Evolutionary conservation across 2,113 vertebrate genomes (phyloP).

Genomic region (Ornithorhynchus anatinus): DNA sequence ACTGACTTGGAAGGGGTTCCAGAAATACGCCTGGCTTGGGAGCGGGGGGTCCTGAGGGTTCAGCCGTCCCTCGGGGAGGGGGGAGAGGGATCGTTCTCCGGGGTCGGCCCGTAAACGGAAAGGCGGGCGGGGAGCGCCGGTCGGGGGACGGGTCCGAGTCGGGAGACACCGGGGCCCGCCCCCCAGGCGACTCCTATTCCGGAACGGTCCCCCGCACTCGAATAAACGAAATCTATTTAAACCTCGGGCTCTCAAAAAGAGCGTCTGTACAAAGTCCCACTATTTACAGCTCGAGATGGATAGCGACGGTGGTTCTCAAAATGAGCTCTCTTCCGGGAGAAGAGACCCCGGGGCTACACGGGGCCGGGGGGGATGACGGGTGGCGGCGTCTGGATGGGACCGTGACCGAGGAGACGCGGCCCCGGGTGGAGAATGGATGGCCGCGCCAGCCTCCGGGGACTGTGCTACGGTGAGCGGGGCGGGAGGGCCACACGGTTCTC

Average conservation of each 20-base stretch:
- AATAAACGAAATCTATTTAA: constrained; percentile 63
- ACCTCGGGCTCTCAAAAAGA: constrained; percentile 70
- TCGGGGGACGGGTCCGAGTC: constrained; percentile 22
- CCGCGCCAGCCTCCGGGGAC: no score
- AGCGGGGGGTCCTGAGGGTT: no score
- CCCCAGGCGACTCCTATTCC: constrained; percentile 43
- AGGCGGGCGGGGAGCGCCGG: constrained; percentile 16
- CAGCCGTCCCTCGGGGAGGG: no score
- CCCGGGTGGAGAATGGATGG: no score
- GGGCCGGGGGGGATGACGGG: no score
- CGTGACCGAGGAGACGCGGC: no score
- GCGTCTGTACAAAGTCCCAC: constrained; percentile 62
- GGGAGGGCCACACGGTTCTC: no score
- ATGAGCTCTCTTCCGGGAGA: constrained; percentile 65
- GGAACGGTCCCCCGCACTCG: constrained; percentile 61
- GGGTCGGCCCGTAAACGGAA: constrained; percentile 4
- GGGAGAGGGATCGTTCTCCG: constrained; percentile 24
- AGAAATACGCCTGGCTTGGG: constrained; percentile 49
- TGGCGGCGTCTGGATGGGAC: no score
- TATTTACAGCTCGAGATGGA: constrained; percentile 70
- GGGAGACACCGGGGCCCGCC: constrained; percentile 36
- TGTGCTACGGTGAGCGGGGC: no score
- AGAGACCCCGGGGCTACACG: constrained; percentile 60
- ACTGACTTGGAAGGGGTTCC: constrained; percentile 47
- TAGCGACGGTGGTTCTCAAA: constrained; percentile 42